These are phyloP conservation scores for Euura saliciscinereae DNA, from an alignment of 1,140 invertebrate species.

Conservation along the genomic window DNA sequence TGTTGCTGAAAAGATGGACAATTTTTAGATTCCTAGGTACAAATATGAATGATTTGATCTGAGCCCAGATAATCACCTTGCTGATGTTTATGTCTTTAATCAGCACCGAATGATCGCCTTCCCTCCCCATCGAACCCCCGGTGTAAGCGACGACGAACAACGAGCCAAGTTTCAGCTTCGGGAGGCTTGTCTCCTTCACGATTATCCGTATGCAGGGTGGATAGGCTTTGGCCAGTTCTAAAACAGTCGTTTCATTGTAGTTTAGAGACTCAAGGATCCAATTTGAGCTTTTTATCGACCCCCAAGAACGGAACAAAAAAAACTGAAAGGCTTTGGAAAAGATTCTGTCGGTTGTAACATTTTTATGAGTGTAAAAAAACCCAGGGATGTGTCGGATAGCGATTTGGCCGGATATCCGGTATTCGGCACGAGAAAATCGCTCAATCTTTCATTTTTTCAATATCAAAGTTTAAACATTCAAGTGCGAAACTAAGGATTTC, in stretches of 20 bases:
- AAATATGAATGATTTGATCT: too few relatives aligned
- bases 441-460: too few relatives aligned
- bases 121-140: slow-evolving; percentile 84
- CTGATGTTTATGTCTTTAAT: slow-evolving; percentile 83
- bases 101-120: slow-evolving; percentile 74
- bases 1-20: slow-evolving; percentile 66
- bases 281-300: too few relatives aligned
- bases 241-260: slow-evolving; percentile 37
- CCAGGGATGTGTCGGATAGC: too few relatives aligned
- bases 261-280: slow-evolving; percentile 5
- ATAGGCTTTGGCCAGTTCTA: slow-evolving; percentile 74
- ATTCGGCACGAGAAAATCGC: too few relatives aligned
- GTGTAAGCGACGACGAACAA: slow-evolving; percentile 86
- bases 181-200: slow-evolving; percentile 74
- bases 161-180: slow-evolving; percentile 74
- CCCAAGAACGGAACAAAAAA: too few relatives aligned
- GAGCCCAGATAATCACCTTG: slow-evolving; percentile 62
- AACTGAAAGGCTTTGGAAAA: too few relatives aligned
- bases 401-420: too few relatives aligned
- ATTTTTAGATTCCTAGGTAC: background rate
- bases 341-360: too few relatives aligned
- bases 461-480: too few relatives aligned
- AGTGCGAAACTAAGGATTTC: too few relatives aligned
- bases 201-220: slow-evolving; percentile 89
- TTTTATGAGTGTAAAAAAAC: too few relatives aligned